Conservation (phyloP, 2,113 vertebrate genomes). For the Channa argus region DNA sequence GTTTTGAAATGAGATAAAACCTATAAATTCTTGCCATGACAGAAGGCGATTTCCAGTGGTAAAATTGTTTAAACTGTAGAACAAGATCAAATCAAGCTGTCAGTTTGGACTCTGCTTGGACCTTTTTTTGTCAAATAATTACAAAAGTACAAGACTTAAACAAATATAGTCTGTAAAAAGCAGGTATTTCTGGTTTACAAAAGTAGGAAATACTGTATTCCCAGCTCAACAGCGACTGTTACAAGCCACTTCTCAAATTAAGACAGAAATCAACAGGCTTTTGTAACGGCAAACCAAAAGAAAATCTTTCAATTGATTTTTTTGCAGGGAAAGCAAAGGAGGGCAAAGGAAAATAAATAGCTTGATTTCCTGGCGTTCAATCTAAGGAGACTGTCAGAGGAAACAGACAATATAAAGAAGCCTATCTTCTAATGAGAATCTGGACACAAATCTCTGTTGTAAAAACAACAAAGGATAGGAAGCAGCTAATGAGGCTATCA, state of each 20-base stretch:
- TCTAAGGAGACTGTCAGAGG: conserved; percentile 77
- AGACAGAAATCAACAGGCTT: conserved; percentile 65
- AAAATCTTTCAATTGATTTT: conserved; percentile 78
- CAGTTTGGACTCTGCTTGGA: no score
- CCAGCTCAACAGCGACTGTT: conserved; percentile 20
- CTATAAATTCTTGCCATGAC: conserved; percentile 22
- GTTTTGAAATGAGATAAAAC: conserved; percentile 28
- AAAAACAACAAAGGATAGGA: conserved; percentile 83
- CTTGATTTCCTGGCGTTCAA: conserved; percentile 76
- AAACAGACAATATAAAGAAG: conserved; percentile 75
- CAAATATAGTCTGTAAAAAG: neutral
- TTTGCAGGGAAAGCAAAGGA: conserved; percentile 61
- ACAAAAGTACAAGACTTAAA: conserved; percentile 1
- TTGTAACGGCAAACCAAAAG: conserved; percentile 54
- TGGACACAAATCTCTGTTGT: conserved; percentile 81
- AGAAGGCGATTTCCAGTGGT: neutral
- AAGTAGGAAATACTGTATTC: conserved; percentile 26
- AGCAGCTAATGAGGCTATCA: conserved; percentile 85
- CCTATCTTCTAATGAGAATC: conserved; percentile 83
- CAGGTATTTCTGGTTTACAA: neutral
- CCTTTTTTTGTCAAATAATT: neutral
- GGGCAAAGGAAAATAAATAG: conserved; percentile 71
- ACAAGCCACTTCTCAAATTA: conserved; percentile 43
- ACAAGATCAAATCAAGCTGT: neutral
- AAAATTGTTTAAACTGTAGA: neutral